Evolutionary conservation across 2,888 invertebrate species (phyloP), one percentile per base, ranked within the genome.

Genomic region (Catonia carolina): DNA sequence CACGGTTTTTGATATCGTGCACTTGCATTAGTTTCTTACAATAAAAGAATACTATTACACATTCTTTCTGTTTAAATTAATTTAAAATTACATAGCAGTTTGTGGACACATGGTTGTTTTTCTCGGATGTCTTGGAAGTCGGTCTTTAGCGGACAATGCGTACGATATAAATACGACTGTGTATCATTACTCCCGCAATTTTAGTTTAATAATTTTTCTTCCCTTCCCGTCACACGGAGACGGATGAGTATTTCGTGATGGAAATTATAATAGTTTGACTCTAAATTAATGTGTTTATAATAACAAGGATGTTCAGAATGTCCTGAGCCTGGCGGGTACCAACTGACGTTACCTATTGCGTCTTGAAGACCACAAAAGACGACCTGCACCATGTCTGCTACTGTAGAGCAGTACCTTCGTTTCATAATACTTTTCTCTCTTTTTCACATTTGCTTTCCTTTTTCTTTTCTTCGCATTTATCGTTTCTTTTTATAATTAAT

Each of bases 221-320:
- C 48, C 23, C 49, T 27, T 33, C 35, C 49, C 33, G 33, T 33
- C 49, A 39, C n/a, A n/a, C n/a, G n/a, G 17, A 15, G 36, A 51
- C 35, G 18, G 20, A 37, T n/a, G 51, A 17, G 37, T 36, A 39
- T 51, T 51, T 23, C 51, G 51, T 51, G 51, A 37, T 51, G 51
- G 36, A 51, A 51, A 51, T 51, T 51, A 51, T 51, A 51, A 20
- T 23, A 37, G 37, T 37, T 51, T 23, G 39, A 36, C 14, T 37
- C 37, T 37, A 51, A 51, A 51, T 51, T 51, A 51, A 51, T 51
- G 51, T 37, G 51, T 51, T 51, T 51, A 39, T 51, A 51, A 51
- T 51, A 51, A 51, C 39, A 51, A 51, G 51, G 39, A 36, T 37
- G 51, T 22, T 45, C n/a, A n/a, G 23, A 50, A 37, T 51, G 37